Evolutionary conservation across 2,888 invertebrate genomes (phyloP), one percentile per base, ranked within the genome.

Genomic region (Drosophila pegasa): DNA sequence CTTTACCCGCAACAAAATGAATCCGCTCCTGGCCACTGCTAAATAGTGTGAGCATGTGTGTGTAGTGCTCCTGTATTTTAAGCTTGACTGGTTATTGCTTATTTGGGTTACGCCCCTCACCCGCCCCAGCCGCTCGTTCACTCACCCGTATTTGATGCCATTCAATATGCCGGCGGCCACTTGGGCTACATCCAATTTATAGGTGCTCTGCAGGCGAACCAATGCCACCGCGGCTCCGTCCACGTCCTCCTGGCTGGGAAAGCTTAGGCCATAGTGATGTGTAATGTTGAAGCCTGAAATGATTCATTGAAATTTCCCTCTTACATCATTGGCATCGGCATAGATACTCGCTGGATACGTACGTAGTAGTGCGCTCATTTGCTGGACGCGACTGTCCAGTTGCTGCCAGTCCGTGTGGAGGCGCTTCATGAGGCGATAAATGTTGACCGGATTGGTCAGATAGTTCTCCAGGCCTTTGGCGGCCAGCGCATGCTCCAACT

Each of bases 191-290:
- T 98, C 96, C 61, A 99, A 93, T 77, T 96, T 95, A 92, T 99
- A 99, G 0, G 98, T 99, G 88, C 97, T 97, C 92, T 99, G 99
- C 7, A 99, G 94, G 60, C 99, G 94, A 70, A 97, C 96, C 63
- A 99, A 93, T 2, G 99, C 99, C 64, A 96, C 95, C 5, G 98
- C 99, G 10, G 98, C 98, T 0, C 99, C 99, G 78, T 96, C 96
- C 73, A 99, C 93, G 92, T 99, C 99, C 91, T 99, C 99, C 72
- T 96, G 94, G 0, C 96, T 95, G 0, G 98, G 98, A 91, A 98
- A 97, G 90, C 96, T 96, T 71, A 84, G 52, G 3, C 56, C 81
- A 51, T 93, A 94, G 61, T 96, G 94, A 70, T 94, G 94, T 85
- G 93, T 94, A 6, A 96, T 95, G 78, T 95, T 94, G 88, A 96